A percentile compares a stretch with the other conserved stretches of the same genome.
These are phyloP conservation scores for Nannoperca obscura DNA, from an alignment of 2,797 vertebrate species.

Conservation along the genomic window DNA sequence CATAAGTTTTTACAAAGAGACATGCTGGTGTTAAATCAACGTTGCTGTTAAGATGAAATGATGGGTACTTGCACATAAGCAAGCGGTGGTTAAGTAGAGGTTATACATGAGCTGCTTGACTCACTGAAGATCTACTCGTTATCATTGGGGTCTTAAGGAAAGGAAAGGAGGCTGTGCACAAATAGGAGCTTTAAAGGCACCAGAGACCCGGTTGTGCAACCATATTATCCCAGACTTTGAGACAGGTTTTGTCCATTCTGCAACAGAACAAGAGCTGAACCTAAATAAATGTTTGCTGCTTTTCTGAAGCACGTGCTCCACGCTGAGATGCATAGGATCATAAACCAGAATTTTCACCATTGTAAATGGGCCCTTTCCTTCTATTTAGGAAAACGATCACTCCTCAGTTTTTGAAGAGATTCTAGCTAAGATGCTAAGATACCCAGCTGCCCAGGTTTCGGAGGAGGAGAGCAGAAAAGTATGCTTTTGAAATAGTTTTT, in stretches of 20 bases:
- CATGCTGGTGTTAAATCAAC: slow-evolving; percentile 16
- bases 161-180: slow-evolving; percentile 1
- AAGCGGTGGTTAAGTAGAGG: slow-evolving; percentile 17
- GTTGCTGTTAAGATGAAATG: slow-evolving; percentile 21
- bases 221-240: not conserved
- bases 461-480: not conserved
- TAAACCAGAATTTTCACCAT: not conserved
- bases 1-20: not conserved
- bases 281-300: not conserved
- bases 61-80: not conserved
- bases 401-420: not conserved
- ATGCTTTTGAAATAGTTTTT: not conserved
- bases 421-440: not conserved
- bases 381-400: not conserved
- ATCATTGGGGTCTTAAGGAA: slow-evolving; percentile 9
- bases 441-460: not conserved
- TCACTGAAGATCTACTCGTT: not conserved
- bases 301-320: not conserved
- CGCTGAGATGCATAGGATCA: not conserved
- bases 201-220: not conserved
- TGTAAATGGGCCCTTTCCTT: not conserved
- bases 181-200: not conserved
- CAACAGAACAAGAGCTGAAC: not conserved
- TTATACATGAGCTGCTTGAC: not conserved
- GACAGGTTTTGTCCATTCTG: not conserved